Evolutionary conservation across 2,797 vertebrate species (phyloP), one percentile per base, ranked within the genome.

Genomic region (Alca torda): DNA sequence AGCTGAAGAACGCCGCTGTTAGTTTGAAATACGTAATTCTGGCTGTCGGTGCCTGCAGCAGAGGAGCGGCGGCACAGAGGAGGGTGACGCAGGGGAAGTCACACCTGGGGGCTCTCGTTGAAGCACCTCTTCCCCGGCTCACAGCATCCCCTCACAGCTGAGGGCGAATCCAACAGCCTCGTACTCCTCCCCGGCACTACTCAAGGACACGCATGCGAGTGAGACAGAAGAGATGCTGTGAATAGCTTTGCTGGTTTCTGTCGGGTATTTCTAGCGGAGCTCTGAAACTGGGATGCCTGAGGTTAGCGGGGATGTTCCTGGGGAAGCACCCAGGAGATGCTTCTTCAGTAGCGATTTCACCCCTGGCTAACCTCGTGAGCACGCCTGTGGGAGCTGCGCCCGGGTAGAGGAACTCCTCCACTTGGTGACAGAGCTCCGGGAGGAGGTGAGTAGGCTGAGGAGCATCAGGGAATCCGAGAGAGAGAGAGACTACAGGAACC

Each of bases 181-280:
- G 0, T 24, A 4, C 43, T 33, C 67, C 35, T 37, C 79, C 59
- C 81, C 2, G 6, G 48, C 12, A 14, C 69, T 69, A 4, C 26
- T 68, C 56, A 61, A 67, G 70, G 70, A 60, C 75, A 31, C 1
- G 0, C 17, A 3, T 7, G 9, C 0, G 5, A 60, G 59, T 48
- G 54, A 45, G 39, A 16, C 1, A 20, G 64, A 57, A 74, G 53
- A 77, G 85, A 18, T 56, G 56, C 54, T 4, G 2, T 45, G 43
- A 33, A 43, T 26, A 61, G 37, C 30, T 77, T n/a, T 57, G 37
- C 70, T 74, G 61, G 51, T 91, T 81, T 78, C 64, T 74, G 88
- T 53, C 65, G 65, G 61, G 37, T 57, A 31, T 81, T 87, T 87
- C 69, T 51, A 77, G 64, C 2, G 1, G 56, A 87, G 65, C 78